Conservation (phyloP, 2,797 vertebrate species). For the Ptychobarbus kaznakovi region DNA sequence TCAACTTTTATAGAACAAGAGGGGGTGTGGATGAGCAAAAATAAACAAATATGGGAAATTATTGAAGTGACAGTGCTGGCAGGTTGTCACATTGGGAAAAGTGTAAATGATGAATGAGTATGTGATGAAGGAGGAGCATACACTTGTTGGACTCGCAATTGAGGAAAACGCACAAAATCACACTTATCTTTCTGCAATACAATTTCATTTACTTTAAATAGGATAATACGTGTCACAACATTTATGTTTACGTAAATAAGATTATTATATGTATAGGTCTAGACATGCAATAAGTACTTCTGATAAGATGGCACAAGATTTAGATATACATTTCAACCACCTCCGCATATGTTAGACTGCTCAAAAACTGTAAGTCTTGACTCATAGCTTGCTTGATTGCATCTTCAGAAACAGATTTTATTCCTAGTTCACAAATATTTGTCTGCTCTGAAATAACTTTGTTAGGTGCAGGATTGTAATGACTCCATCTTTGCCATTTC, state of each 20-base stretch:
- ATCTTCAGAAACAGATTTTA: not conserved
- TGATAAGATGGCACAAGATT: not conserved
- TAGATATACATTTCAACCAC: not conserved
- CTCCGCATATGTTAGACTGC: not conserved
- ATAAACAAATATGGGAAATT: slow-evolving; percentile 49
- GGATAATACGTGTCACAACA: not conserved
- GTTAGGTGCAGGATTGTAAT: not conserved
- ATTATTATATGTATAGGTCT: not conserved
- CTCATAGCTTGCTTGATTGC: not conserved
- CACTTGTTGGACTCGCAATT: slow-evolving; percentile 51
- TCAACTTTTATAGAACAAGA: not conserved
- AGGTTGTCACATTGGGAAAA: slow-evolving; percentile 55
- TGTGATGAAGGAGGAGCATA: slow-evolving; percentile 60
- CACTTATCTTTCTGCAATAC: not conserved
- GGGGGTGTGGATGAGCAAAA: slow-evolving; percentile 53
- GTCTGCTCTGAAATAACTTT: not conserved
- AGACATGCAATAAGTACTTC: not conserved
- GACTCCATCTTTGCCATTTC: not conserved
- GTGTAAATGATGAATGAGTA: slow-evolving; percentile 60
- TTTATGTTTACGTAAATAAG: not conserved
- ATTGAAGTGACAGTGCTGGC: slow-evolving; percentile 62
- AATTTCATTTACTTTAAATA: not conserved
- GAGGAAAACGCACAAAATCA: not conserved
- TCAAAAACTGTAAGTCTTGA: not conserved
- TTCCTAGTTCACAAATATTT: not conserved